A percentile compares a stretch with the other conserved stretches of the same genome.
These are phyloP conservation scores for Drosophila teissieri DNA, from an alignment of 1,140 invertebrate species.

Conservation along the genomic window DNA sequence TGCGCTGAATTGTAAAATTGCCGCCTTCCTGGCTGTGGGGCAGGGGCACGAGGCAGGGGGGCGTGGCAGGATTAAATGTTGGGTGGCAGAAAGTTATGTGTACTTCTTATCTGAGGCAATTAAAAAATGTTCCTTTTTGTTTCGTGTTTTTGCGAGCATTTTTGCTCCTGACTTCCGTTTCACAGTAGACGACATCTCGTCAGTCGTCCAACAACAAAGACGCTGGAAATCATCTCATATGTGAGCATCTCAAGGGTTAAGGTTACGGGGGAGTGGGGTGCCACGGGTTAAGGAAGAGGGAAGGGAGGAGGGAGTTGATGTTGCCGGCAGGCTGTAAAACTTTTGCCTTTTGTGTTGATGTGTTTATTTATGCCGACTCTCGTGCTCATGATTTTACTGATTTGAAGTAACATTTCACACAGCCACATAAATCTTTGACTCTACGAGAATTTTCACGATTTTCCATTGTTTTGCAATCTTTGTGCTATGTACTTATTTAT, in stretches of 20 bases:
- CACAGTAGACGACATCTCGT: conserved; percentile 30
- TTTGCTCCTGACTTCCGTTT: conserved; percentile 62
- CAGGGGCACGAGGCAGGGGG: too few species aligned
- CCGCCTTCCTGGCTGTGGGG: conserved; percentile 37
- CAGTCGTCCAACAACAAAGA: conserved; percentile 37
- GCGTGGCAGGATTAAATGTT: background rate
- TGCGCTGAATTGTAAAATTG: conserved; percentile 82
- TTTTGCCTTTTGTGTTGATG: conserved; percentile 78
- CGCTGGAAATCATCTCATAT: conserved; percentile 46
- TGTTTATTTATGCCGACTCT: conserved; percentile 71
- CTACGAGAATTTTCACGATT: background rate
- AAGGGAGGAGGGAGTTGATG: too few species aligned
- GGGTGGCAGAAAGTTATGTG: conserved; percentile 63
- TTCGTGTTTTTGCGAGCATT: conserved; percentile 6
- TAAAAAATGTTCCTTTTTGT: conserved; percentile 65
- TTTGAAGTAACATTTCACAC: conserved; percentile 45
- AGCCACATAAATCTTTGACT: conserved; percentile 13
- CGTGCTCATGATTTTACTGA: conserved; percentile 60
- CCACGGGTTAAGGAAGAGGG: too few species aligned
- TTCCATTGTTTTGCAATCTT: conserved; percentile 8
- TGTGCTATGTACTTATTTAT: background rate
- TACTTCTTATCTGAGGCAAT: conserved; percentile 79
- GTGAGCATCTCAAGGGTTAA: conserved; percentile 22
- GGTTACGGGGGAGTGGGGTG: too few species aligned
- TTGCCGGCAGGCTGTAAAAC: conserved; percentile 49